Conservation (phyloP, 2,888 invertebrate species). For the Drosophila vallismaia region DNA sequence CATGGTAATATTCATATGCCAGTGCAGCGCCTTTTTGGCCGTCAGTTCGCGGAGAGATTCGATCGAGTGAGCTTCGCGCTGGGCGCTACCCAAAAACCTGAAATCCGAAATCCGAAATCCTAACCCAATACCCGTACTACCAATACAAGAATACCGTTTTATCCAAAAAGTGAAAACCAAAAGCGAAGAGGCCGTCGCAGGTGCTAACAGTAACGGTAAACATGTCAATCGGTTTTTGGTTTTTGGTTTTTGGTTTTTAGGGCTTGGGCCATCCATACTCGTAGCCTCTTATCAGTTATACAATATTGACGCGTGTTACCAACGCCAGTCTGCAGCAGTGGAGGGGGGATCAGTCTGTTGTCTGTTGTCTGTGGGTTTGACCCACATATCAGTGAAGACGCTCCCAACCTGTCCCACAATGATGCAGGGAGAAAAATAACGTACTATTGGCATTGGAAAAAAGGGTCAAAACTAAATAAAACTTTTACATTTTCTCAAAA, state of each 20-base stretch:
- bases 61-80: conserved; percentile 62
- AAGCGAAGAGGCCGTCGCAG: conserved; percentile 51
- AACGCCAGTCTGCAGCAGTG: not conserved
- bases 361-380: conserved; percentile 38
- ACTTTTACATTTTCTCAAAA: no score
- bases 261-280: conserved; percentile 15
- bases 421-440: conserved; percentile 13
- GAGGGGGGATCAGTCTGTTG: conserved; percentile 8
- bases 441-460: not conserved
- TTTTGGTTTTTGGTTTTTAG: conserved; percentile 27
- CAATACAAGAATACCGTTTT: not conserved
- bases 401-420: conserved; percentile 36
- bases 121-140: conserved; percentile 10
- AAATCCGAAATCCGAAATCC: conserved; percentile 5
- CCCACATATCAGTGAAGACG: conserved; percentile 47
- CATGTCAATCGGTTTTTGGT: conserved; percentile 48
- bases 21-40: conserved; percentile 38
- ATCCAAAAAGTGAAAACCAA: conserved; percentile 67
- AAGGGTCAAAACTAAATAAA: not conserved
- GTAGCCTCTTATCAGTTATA: conserved; percentile 66
- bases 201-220: conserved; percentile 73
- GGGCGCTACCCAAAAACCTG: conserved; percentile 22
- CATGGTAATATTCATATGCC: conserved; percentile 47
- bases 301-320: conserved; percentile 48
- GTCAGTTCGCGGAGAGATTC: conserved; percentile 70